Conservation (phyloP, 2,888 invertebrate species). For the Drosophila gaucha region DNA sequence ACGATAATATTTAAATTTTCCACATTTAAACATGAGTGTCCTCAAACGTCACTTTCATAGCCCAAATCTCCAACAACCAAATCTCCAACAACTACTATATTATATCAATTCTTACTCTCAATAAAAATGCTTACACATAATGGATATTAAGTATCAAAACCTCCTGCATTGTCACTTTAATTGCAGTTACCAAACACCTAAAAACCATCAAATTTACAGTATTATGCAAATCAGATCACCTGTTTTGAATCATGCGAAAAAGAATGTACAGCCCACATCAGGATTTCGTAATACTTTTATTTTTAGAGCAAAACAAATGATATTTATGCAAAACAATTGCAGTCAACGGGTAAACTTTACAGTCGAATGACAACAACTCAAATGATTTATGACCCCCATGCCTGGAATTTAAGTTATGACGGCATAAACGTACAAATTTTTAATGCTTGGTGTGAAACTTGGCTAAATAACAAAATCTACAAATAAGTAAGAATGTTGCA, state of each 20-base stretch:
- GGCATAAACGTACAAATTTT: constrained; percentile 36
- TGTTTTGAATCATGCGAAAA: neutral
- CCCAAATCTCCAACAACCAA: too few species aligned
- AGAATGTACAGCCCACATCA: constrained; percentile 3
- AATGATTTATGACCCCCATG: constrained; percentile 44
- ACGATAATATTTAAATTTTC: too few species aligned
- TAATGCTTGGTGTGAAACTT: constrained; percentile 12
- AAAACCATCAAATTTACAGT: neutral
- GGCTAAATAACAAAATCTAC: constrained; percentile 12
- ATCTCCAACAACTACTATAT: too few species aligned
- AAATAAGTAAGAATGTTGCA: too few species aligned
- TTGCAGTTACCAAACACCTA: neutral
- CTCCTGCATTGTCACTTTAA: neutral
- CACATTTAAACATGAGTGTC: too few species aligned
- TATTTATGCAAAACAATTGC: constrained; percentile 21
- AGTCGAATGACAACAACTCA: constrained; percentile 12
- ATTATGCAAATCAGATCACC: neutral
- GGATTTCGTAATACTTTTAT: neutral
- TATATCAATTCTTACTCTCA: too few species aligned
- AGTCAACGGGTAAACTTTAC: constrained; percentile 31
- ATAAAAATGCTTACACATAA: too few species aligned
- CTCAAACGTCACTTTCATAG: too few species aligned
- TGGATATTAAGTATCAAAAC: too few species aligned
- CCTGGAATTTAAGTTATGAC: constrained; percentile 55
- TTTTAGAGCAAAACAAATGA: constrained; percentile 1